These are phyloP conservation scores for Protonibea diacanthus DNA, from an alignment of 2,797 vertebrate species.

Conservation along the genomic window DNA sequence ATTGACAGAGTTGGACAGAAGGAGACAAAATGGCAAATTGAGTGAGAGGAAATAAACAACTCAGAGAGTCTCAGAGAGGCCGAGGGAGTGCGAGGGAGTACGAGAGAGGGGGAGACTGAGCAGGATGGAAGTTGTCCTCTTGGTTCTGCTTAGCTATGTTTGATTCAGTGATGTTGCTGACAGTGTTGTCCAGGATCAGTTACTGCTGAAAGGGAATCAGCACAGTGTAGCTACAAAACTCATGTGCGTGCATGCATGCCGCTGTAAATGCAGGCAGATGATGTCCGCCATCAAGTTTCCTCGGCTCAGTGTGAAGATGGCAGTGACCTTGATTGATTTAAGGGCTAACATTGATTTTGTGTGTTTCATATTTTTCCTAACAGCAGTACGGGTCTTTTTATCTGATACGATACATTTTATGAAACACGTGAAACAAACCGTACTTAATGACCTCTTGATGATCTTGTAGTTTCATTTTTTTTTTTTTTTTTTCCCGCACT, in stretches of 20 bases:
- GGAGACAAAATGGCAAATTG: conserved; percentile 56
- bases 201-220: conserved; percentile 22
- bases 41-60: conserved; percentile 50
- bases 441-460: conserved; percentile 45
- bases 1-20: conserved; percentile 45
- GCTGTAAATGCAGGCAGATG: neutral
- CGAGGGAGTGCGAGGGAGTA: neutral
- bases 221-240: conserved; percentile 7
- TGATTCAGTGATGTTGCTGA: conserved; percentile 58
- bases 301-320: neutral
- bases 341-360: neutral
- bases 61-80: conserved; percentile 17
- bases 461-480: conserved; percentile 34
- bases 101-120: neutral
- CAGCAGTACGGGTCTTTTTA: neutral
- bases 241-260: neutral
- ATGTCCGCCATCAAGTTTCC: conserved; percentile 4
- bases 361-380: conserved; percentile 1
- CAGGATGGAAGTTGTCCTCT: conserved; percentile 48
- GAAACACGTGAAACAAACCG: conserved; percentile 14
- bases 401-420: neutral
- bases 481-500: conserved; percentile 18
- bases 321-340: conserved; percentile 19
- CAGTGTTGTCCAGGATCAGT: conserved; percentile 51
- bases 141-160: conserved; percentile 51